phyloP scores from a whole-genome alignment of 2,888 invertebrate species.

The Polylopha cassiicola region DNA sequence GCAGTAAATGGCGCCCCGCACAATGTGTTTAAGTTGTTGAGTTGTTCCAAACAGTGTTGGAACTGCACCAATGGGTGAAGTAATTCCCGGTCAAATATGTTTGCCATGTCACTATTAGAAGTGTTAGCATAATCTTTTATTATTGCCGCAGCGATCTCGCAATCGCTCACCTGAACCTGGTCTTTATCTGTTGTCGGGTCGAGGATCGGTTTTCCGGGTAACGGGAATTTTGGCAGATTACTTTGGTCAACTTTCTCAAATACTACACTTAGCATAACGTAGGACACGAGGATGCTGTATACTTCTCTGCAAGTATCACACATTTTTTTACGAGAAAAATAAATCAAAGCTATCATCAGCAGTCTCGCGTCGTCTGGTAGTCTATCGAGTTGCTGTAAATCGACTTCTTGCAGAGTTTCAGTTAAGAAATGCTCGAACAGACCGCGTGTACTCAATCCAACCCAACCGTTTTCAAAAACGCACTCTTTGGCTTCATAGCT shows the following conservation, averaged over 20 bases:
- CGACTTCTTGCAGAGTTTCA: conserved; percentile 23
- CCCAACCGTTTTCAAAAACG: conserved; percentile 45
- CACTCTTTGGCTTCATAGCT: conserved; percentile 26
- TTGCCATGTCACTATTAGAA: conserved; percentile 7
- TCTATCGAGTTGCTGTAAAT: conserved; percentile 24
- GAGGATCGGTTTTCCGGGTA: conserved; percentile 5
- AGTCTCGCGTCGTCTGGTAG: conserved; percentile 32
- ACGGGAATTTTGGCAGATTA: conserved; percentile 6
- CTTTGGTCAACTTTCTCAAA: conserved; percentile 21
- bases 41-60: conserved; percentile 34
- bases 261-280: conserved; percentile 31
- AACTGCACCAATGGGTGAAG: conserved; percentile 34
- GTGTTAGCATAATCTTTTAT: conserved; percentile 27
- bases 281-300: conserved; percentile 34
- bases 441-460: conserved; percentile 21
- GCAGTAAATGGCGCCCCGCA: conserved; percentile 35
- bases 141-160: conserved; percentile 21
- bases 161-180: conserved; percentile 23
- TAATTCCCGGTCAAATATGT: conserved; percentile 24
- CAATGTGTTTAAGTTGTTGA: conserved; percentile 40
- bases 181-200: conserved; percentile 2
- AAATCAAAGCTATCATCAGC: conserved; percentile 36
- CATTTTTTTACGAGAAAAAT: conserved; percentile 33
- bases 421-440: conserved; percentile 32
- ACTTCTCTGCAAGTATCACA: conserved; percentile 26